These are phyloP conservation scores for Gnathonemus longibarbis DNA, from an alignment of 2,113 vertebrate genomes.

Conservation along the genomic window DNA sequence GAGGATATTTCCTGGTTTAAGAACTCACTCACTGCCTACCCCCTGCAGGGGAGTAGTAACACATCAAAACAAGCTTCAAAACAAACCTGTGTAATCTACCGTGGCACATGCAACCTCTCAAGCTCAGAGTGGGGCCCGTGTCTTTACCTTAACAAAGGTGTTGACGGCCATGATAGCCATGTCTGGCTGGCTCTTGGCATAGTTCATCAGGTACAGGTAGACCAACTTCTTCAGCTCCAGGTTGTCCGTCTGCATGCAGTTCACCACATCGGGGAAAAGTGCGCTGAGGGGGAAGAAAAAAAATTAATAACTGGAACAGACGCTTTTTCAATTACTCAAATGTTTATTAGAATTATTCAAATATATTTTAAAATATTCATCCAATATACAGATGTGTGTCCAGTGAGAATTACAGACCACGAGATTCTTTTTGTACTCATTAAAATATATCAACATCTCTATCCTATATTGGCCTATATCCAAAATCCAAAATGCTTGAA, in stretches of 20 bases:
- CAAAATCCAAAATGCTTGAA: not conserved
- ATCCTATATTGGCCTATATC: not conserved
- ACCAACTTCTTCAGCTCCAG: slow-evolving; percentile 97
- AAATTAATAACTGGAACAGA: not conserved
- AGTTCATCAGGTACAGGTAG: slow-evolving; percentile 98
- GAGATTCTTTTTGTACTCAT: not conserved
- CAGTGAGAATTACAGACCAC: not conserved
- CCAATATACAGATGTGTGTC: not conserved
- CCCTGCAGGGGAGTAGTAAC: not conserved
- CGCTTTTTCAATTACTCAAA: not conserved
- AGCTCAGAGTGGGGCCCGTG: not conserved
- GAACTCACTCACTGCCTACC: not conserved
- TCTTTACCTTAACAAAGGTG: slow-evolving; percentile 91
- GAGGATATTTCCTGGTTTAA: not conserved
- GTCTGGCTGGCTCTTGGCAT: slow-evolving; percentile 96
- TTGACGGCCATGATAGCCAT: slow-evolving; percentile 99
- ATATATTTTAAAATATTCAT: not conserved
- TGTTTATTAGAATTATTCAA: not conserved
- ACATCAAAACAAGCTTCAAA: not conserved
- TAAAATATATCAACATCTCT: not conserved
- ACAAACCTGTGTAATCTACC: not conserved
- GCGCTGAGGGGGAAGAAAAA: slow-evolving; percentile 59
- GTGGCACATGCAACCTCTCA: not conserved
- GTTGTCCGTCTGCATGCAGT: slow-evolving; percentile 99
- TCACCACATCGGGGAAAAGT: slow-evolving; percentile 94